phyloP scores from a whole-genome alignment of 1,140 invertebrate species.

The Caerostris extrusa region DNA sequence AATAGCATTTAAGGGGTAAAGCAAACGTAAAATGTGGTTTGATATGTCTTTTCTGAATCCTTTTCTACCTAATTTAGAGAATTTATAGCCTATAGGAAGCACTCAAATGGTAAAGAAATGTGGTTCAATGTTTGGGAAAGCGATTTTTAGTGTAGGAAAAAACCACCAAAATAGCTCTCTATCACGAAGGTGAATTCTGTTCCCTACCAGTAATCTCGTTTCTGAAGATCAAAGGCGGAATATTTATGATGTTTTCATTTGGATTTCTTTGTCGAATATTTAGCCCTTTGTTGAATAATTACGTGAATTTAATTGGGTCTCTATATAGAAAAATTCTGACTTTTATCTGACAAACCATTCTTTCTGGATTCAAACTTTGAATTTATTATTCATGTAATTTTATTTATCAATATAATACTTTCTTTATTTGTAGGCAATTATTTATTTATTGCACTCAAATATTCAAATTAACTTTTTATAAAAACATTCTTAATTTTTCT shows the following conservation, averaged over 20 bases:
- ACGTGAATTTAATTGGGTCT: neutral
- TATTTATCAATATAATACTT: neutral
- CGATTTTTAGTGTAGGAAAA: neutral
- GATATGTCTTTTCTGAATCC: neutral
- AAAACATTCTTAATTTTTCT: no score
- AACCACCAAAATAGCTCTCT: neutral
- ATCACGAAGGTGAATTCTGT: neutral
- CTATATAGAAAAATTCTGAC: no score
- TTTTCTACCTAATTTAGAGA: neutral
- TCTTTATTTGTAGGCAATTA: neutral
- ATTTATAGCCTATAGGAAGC: neutral
- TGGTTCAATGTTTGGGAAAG: neutral
- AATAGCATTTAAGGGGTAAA: no score
- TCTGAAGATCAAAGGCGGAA: neutral
- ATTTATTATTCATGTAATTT: neutral
- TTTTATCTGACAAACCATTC: no score
- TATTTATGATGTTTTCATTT: neutral
- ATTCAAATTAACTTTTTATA: neutral
- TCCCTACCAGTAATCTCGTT: neutral
- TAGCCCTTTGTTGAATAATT: neutral
- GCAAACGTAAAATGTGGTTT: neutral
- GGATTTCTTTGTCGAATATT: neutral
- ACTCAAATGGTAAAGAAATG: neutral
- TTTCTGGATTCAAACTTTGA: neutral
- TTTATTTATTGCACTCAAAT: neutral